phyloP scores from a whole-genome alignment of 2,888 invertebrate genomes.

The Sesia bembeciformis region DNA sequence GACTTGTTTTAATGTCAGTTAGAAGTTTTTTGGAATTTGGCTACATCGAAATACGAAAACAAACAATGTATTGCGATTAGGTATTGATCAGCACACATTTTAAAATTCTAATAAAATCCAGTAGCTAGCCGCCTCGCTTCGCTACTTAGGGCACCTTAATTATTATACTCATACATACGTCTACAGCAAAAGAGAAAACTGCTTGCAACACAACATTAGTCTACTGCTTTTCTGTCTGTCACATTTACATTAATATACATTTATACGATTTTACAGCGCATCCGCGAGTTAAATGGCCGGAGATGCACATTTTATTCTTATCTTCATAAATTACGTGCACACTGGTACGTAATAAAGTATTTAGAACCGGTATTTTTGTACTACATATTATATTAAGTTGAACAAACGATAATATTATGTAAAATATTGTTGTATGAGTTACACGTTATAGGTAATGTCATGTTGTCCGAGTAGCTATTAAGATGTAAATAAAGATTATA shows the following conservation, averaged over 20 bases:
- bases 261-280: constrained; percentile 19
- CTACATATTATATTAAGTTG: not conserved
- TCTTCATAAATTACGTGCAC: constrained; percentile 10
- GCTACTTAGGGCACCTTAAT: too few relatives aligned
- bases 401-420: not conserved
- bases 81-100: too few relatives aligned
- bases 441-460: constrained; percentile 16
- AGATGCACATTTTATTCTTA: constrained; percentile 19
- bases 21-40: too few relatives aligned
- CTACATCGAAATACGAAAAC: too few relatives aligned
- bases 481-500: constrained; percentile 31
- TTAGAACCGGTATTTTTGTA: not conserved
- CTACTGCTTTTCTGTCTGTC: not conserved
- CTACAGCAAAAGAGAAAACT: not conserved
- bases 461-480: constrained; percentile 17
- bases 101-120: too few relatives aligned
- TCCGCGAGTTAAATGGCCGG: constrained; percentile 18
- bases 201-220: not conserved
- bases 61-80: too few relatives aligned
- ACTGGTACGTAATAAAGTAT: not conserved
- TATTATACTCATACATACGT: too few relatives aligned
- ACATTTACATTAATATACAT: constrained; percentile 33
- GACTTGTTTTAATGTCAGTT: too few relatives aligned
- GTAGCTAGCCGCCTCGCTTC: too few relatives aligned
- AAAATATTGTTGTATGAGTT: not conserved